phyloP scores from a whole-genome alignment of 2,113 vertebrate genomes.

The Melierax canorus region DNA sequence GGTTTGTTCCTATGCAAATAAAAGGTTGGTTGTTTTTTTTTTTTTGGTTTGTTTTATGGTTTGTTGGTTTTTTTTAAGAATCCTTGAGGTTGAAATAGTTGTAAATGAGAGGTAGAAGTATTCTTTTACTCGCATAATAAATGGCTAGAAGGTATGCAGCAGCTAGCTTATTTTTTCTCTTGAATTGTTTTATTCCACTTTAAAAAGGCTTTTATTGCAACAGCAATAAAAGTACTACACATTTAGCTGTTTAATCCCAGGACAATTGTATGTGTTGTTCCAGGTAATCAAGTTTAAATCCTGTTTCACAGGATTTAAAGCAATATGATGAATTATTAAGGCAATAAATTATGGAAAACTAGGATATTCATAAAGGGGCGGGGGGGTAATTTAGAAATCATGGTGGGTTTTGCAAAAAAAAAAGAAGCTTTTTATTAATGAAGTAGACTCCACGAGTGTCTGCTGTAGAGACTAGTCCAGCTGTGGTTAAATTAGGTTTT shows the following conservation, averaged over 20 bases:
- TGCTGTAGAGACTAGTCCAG: not conserved
- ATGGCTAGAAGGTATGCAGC: not conserved
- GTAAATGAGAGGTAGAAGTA: not conserved
- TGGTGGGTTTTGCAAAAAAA: not conserved
- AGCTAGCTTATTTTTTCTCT: not conserved
- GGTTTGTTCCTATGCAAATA: not conserved
- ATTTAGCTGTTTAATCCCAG: not conserved
- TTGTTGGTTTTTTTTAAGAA: not conserved
- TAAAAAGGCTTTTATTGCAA: not conserved
- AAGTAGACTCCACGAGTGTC: not conserved
- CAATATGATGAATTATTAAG: not conserved
- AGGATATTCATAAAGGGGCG: not conserved
- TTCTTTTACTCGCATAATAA: not conserved
- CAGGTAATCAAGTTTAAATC: not conserved
- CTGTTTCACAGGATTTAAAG: not conserved
- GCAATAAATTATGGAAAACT: not conserved
- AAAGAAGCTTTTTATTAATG: not conserved
- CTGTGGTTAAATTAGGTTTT: not conserved
- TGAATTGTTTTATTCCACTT: not conserved
- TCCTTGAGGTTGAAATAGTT: not conserved
- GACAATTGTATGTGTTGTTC: not conserved
- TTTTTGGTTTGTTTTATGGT: not conserved
- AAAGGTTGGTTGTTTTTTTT: not conserved
- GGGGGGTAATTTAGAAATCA: not conserved
- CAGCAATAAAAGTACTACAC: not conserved